A percentile compares a stretch with the other conserved stretches of the same genome.
These are phyloP conservation scores for Eretmocerus hayati DNA, from an alignment of 2,888 invertebrate species.

Conservation along the genomic window DNA sequence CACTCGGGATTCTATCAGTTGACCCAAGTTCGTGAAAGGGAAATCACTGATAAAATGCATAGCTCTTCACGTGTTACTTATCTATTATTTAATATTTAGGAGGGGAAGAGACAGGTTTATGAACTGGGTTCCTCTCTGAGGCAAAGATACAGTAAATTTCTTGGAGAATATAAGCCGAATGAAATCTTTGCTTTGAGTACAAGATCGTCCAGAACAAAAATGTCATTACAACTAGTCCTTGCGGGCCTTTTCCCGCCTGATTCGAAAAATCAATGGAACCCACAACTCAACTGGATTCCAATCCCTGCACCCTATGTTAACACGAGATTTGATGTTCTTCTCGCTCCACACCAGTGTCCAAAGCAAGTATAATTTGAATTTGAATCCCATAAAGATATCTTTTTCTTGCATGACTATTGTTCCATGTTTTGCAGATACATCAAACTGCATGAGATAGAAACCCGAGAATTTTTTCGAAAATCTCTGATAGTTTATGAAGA, in stretches of 20 bases:
- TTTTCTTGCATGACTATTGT: neutral
- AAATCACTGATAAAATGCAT: neutral
- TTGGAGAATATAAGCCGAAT: conserved; percentile 34
- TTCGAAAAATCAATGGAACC: conserved; percentile 51
- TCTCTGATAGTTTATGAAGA: neutral
- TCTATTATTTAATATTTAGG: conserved; percentile 35
- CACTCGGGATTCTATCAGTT: neutral
- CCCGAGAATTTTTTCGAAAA: neutral
- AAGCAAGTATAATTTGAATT: neutral
- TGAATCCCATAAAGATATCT: neutral
- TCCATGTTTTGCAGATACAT: neutral
- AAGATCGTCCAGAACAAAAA: conserved; percentile 63
- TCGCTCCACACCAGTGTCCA: neutral
- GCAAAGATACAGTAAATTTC: conserved; percentile 44
- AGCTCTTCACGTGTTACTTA: neutral
- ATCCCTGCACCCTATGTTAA: conserved; percentile 34
- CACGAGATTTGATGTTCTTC: neutral
- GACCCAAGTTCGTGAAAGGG: neutral
- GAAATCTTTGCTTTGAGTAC: conserved; percentile 43
- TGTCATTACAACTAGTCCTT: conserved; percentile 60
- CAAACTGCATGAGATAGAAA: neutral
- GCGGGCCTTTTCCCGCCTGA: conserved; percentile 60
- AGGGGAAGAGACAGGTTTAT: conserved; percentile 50
- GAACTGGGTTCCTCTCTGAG: conserved; percentile 48
- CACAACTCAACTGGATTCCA: conserved; percentile 57